Base-by-base conservation (phyloP, 1,140 invertebrate genomes). In the Eumeta japonica region DNA sequence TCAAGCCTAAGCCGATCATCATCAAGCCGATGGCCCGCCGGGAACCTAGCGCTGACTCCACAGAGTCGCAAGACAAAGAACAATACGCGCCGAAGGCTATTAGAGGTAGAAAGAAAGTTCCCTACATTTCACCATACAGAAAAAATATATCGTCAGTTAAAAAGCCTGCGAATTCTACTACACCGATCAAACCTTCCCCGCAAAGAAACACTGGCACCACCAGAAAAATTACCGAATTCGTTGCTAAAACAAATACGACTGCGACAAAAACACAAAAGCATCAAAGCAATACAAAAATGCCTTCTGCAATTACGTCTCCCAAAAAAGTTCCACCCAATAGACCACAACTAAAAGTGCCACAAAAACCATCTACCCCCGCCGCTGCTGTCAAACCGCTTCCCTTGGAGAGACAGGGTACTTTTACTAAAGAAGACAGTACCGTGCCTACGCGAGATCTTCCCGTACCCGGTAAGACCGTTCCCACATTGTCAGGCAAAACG, bases 401-500 rank as follows among this genome's bases (percentile, higher is more conserved):
- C 1, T 55, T 87, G 5, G 85, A 88, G 35, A 80, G 90, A 24
- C 90, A 94, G 62, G 89, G 88, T 14, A 94, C 91, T 0, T 94
- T 94, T 58, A 89, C 88, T 0, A 92, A 92, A 65, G 89, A 92
- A 45, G 86, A 89, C 46, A 73, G 66, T 41, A 64, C 61, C 16
- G 53, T 72, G 3, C 75, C 78, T 3, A 59, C 77, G 2, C 66
- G 73, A 45, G 46, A 63, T 13, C 50, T 75, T 12, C 65, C 72
- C 2, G 62, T 74, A 12, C 67, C 77, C 2, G 60, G 76, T 12
- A 76, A 75, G 46, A 54, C 52, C 2, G 46, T 53, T n/a, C 47
- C 52, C n/a, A 45, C 59, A 3, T 61, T 66, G 35, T 27, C 55
- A 1, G 48, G 52, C 0, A 76, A 72, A 28, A 49, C 57, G 2